Evolutionary conservation across 2,113 vertebrate genomes (phyloP).

Genomic region (Ctenomys sociabilis): DNA sequence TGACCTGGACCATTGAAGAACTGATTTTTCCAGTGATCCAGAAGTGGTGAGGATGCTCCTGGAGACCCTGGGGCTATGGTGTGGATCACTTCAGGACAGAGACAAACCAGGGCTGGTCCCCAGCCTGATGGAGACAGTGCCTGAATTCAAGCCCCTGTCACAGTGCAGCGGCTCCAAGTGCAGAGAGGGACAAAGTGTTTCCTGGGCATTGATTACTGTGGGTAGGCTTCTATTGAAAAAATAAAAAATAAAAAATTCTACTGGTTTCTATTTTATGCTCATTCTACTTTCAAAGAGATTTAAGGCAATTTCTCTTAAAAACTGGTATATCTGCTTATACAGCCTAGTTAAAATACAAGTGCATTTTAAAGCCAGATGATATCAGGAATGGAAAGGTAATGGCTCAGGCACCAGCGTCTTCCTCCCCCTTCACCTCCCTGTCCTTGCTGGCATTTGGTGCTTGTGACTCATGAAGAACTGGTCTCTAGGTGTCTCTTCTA

Average conservation of each 20-base stretch:
- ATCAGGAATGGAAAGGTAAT: not conserved
- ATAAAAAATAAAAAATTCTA: not conserved
- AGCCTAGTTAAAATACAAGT: constrained; percentile 10
- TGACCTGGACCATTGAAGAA: not conserved
- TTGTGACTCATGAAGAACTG: not conserved
- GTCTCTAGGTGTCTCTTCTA: rapidly evolving
- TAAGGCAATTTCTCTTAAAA: constrained; percentile 42
- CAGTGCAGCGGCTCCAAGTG: not conserved
- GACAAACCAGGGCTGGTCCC: not conserved
- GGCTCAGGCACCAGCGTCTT: not conserved
- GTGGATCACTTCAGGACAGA: not conserved
- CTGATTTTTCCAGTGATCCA: not conserved
- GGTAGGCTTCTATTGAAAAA: not conserved
- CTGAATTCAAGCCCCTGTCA: not conserved
- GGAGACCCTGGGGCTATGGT: rapidly evolving
- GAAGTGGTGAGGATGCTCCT: not conserved
- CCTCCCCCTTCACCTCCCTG: not conserved
- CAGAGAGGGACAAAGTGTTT: not conserved
- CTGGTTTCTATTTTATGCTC: constrained; percentile 8
- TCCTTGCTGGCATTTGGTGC: not conserved
- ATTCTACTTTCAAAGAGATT: constrained; percentile 26
- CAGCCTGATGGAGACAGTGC: no score
- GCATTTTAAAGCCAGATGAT: not conserved
- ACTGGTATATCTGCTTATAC: not conserved
- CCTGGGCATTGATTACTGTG: not conserved